Conservation (phyloP, 2,888 invertebrate genomes). For the Hypolimnas misippus region DNA sequence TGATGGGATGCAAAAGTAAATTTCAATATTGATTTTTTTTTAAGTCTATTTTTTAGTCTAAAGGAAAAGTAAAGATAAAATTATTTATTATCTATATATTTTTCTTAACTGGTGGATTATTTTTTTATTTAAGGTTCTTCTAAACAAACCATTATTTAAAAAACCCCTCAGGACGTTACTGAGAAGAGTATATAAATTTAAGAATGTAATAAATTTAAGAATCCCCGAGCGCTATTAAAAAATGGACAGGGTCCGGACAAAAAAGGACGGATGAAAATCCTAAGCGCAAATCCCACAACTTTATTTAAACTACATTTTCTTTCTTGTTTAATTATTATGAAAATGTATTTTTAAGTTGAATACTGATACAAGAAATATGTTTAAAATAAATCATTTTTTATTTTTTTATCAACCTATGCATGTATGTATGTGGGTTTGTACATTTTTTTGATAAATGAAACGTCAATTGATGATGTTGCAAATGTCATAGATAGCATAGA, state of each 20-base stretch:
- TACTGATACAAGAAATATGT: not conserved
- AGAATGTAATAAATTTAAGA: conserved; percentile 7
- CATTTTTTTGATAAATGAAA: no score
- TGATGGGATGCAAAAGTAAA: no score
- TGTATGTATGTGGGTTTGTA: no score
- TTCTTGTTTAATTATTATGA: not conserved
- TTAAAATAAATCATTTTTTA: no score
- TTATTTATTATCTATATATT: no score
- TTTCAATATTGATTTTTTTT: no score
- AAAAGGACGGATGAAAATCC: not conserved
- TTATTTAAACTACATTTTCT: conserved; percentile 1
- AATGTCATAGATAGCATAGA: no score
- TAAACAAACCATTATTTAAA: not conserved
- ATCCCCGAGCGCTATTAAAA: conserved; percentile 1
- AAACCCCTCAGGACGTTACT: not conserved
- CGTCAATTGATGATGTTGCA: no score
- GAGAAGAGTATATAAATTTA: not conserved
- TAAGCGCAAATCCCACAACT: not conserved
- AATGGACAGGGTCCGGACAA: conserved; percentile 3
- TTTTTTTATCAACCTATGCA: no score
- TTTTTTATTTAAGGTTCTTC: not conserved
- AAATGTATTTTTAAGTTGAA: not conserved
- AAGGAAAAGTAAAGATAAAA: no score
- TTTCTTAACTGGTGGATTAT: no score
- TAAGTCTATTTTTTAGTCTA: no score